Base-by-base conservation (phyloP, 2,113 vertebrate species). In the Chauna torquata region DNA sequence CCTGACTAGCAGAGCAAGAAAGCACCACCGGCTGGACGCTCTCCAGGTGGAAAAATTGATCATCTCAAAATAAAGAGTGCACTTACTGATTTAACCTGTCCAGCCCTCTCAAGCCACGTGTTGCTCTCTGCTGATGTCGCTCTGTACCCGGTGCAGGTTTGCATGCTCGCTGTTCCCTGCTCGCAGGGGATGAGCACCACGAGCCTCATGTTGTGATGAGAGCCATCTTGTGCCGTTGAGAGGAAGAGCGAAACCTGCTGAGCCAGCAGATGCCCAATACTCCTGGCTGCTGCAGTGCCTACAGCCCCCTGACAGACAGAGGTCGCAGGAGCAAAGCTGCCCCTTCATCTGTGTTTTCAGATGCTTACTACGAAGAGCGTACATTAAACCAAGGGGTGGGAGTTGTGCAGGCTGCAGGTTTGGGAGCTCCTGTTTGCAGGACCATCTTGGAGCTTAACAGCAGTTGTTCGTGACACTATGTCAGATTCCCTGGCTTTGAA, bases 191-290 rank as follows among this genome's bases (percentile, higher is more conserved):
- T 40, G 76, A 20, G 52, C 36, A 58, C 76, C 57, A 7, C 0
- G 8, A 50, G n/a, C 47, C 14, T 71, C 42, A 4, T 65, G 80
- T 7, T 78, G 72, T 40, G 23, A 1, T 2, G 5, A 82, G 72
- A 75, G 36, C 71, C 0, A 0, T 42, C 65, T 55, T 1, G 0
- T 72, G 49, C 80, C 4, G 0, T 20, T 3, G 25, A 64, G 83
- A 47, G 25, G 72, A 64, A 2, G 13, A 69, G 74, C 0, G 1
- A 38, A 69, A 42, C 69, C 78, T 57, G n/a, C 83, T 50, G 93
- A 42, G 91, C 12, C 65, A 87, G 74, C 87, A 95, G 78, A 85
- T 92, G 84, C 81, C 88, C 40, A 16, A 4, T 0, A 2, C n/a
- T 23, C n/a, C 24, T 14, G n/a, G 10, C 40, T 55, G 80, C 32